Evolutionary conservation across 1,140 invertebrate species (phyloP), one percentile per base, ranked within the genome.

Genomic region (Trichonephila clavata): DNA sequence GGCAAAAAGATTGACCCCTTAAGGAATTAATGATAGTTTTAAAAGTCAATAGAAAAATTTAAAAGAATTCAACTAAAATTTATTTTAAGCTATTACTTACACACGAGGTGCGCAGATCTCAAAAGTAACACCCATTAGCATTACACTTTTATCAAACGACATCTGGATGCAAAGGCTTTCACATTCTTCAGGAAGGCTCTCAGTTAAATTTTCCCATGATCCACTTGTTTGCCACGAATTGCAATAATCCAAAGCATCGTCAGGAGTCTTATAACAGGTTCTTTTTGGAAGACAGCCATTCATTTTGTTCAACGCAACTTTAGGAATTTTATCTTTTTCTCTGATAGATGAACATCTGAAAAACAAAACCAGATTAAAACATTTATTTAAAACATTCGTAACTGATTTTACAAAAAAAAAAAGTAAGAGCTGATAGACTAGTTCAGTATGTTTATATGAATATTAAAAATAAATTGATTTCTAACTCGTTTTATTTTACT

Each of bases 161-260:
- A 93, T n/a, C 20, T 93, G 92, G 3, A 93, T 16, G 16, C 92
- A 93, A 20, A 93, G 68, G 18, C 13, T n/a, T 43, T 86, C 65
- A 0, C 43, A 27, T 21, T 93, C 84, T 43, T 27, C 57, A 0
- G 10, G 18, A 2, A n/a, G 20, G 57, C 18, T 16, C 24, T 87
- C 77, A 14, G 43, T 59, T 16, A 93, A 14, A 10, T n/a, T 57
- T 14, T 88, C 65, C 84, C 84, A 93, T 14, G 61, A n/a, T 0
- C 68, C 68, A 16, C 92, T 63, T 1, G 71, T 32, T 18, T 60
- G 65, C 20, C 71, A 71, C 3, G 43, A 14, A 16, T 8, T 87
- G 27, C 84, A 77, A 2, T 80, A 57, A 2, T 50, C 14, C 21
- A 93, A 21, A 20, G 57, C 24, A n/a, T 93, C 92, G n/a, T 87